Conservation (phyloP, 1,140 invertebrate genomes). For the Cylas formicarius region DNA sequence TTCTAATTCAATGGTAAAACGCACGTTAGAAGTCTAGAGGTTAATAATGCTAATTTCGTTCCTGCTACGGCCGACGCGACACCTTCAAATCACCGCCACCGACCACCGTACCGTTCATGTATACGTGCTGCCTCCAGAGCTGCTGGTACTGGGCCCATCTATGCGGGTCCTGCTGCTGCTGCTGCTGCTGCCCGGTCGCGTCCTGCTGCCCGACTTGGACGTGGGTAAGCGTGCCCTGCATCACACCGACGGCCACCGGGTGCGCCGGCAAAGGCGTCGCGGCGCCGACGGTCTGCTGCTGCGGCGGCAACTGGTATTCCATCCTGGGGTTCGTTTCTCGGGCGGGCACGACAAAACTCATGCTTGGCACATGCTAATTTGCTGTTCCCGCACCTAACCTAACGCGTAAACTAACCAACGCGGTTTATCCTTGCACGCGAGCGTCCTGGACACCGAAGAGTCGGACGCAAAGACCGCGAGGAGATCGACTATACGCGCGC, state of each 20-base stretch:
- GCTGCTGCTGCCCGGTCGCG: slow-evolving; percentile 45
- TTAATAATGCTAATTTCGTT: too few relatives aligned
- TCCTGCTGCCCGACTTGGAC: slow-evolving; percentile 40
- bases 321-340: slow-evolving; percentile 42
- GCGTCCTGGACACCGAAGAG: too few relatives aligned
- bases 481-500: slow-evolving; percentile 35
- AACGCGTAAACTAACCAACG: background rate
- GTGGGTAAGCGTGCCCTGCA: slow-evolving; percentile 42
- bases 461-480: slow-evolving; percentile 22
- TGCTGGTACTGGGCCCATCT: slow-evolving; percentile 51
- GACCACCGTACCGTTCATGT: slow-evolving; percentile 55
- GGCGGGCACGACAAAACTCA: slow-evolving; percentile 40
- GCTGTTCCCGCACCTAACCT: slow-evolving; percentile 22
- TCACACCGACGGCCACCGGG: slow-evolving; percentile 39
- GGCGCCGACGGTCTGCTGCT: slow-evolving; percentile 36
- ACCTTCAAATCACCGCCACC: too few relatives aligned
- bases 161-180: slow-evolving; percentile 44
- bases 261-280: slow-evolving; percentile 28
- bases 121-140: slow-evolving; percentile 54
- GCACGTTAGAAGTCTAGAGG: too few relatives aligned
- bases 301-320: slow-evolving; percentile 44
- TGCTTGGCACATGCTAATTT: slow-evolving; percentile 34
- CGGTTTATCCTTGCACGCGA: background rate
- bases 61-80: too few relatives aligned
- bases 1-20: too few relatives aligned